phyloP scores from a whole-genome alignment of 2,113 vertebrate genomes.

The Recurvirostra avosetta region DNA sequence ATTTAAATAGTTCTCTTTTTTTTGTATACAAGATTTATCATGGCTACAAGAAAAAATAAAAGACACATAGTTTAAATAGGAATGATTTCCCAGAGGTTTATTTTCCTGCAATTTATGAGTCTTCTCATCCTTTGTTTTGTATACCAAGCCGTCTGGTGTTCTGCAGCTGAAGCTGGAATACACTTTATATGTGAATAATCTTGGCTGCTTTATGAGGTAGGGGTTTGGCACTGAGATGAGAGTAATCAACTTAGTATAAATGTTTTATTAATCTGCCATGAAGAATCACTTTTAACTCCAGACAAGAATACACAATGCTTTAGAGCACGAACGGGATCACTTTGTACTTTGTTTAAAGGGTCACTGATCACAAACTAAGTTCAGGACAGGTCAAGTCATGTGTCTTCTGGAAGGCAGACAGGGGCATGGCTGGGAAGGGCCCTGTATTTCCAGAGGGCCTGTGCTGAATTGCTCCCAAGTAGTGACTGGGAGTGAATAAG shows the following conservation, averaged over 20 bases:
- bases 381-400: background rate
- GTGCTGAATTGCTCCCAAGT: background rate
- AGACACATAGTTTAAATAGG: background rate
- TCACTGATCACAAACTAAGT: background rate
- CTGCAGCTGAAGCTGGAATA: background rate
- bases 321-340: background rate
- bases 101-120: background rate
- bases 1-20: background rate
- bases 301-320: background rate
- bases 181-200: background rate
- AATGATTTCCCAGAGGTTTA: background rate
- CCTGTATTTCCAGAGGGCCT: background rate
- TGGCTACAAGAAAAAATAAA: background rate
- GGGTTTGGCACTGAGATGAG: background rate
- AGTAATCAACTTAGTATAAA: background rate
- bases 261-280: background rate
- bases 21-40: background rate
- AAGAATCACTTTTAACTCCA: background rate
- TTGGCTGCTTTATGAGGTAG: background rate
- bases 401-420: background rate
- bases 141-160: background rate
- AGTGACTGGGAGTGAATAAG: background rate
- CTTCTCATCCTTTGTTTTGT: background rate
- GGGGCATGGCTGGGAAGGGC: background rate
- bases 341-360: background rate